Evolutionary conservation across 2,797 vertebrate genomes (phyloP).

Genomic region (Alosa sapidissima): DNA sequence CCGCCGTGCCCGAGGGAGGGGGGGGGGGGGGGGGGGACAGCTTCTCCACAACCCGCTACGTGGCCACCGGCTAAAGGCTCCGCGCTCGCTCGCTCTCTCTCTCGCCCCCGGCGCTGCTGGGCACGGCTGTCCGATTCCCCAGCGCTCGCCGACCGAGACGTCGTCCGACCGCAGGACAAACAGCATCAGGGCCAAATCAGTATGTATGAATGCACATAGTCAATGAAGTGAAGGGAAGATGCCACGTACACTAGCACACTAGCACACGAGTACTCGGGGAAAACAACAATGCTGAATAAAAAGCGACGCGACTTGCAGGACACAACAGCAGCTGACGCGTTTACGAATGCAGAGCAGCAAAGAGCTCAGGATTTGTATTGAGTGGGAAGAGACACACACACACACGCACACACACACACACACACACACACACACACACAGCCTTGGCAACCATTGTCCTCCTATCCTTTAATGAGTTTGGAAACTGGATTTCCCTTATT

Average conservation of each 20-base stretch:
- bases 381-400: not conserved
- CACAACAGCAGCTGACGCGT: not conserved
- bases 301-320: not conserved
- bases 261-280: not conserved
- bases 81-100: too few species aligned
- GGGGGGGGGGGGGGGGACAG: not conserved
- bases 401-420: not conserved
- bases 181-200: not conserved
- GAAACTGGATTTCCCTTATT: constrained; percentile 1
- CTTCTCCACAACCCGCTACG: not conserved
- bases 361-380: not conserved
- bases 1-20: not conserved
- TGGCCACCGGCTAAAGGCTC: not conserved
- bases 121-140: not conserved
- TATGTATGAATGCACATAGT: constrained; percentile 20
- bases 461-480: constrained; percentile 20
- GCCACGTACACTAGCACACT: not conserved
- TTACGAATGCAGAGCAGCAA: not conserved
- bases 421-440: not conserved
- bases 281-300: not conserved
- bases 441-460: not conserved
- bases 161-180: not conserved
- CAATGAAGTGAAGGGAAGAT: not conserved
- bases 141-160: not conserved
- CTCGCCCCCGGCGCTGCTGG: not conserved